phyloP scores from a whole-genome alignment of 2,113 vertebrate species.

The Camarhynchus parvulus region DNA sequence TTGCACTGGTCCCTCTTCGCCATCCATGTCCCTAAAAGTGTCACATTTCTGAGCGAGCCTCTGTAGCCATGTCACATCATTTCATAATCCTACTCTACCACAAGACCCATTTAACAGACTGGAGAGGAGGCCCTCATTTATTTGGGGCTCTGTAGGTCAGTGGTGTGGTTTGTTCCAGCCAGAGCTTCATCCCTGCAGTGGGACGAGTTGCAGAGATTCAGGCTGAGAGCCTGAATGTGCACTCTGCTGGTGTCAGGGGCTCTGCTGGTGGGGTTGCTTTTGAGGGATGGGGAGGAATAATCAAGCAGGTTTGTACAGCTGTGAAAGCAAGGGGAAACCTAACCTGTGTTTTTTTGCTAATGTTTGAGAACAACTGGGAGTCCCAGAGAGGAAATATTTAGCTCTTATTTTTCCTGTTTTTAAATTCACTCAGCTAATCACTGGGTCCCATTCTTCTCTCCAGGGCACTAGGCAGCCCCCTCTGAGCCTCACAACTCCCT shows the following conservation, averaged over 20 bases:
- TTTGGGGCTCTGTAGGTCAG: background rate
- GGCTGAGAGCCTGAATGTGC: background rate
- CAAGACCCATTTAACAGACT: background rate
- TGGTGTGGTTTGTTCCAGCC: background rate
- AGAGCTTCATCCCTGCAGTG: background rate
- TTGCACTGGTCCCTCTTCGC: background rate
- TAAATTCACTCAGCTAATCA: background rate
- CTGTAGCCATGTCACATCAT: background rate
- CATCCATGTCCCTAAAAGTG: accelerated
- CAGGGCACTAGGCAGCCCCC: background rate
- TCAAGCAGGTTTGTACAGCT: slow-evolving; percentile 5
- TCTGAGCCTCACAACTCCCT: background rate
- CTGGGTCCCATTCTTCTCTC: background rate
- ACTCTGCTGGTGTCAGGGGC: background rate
- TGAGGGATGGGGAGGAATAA: background rate
- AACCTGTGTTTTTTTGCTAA: background rate
- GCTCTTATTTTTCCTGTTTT: slow-evolving; percentile 56
- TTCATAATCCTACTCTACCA: background rate
- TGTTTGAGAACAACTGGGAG: slow-evolving; percentile 7
- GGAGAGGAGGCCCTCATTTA: background rate
- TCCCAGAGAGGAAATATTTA: slow-evolving; percentile 40
- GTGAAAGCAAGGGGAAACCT: slow-evolving; percentile 32
- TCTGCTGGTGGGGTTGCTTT: background rate
- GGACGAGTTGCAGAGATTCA: background rate
- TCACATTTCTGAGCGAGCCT: accelerated